Conservation (phyloP, 2,797 vertebrate species). For the Glyptemys insculpta region DNA sequence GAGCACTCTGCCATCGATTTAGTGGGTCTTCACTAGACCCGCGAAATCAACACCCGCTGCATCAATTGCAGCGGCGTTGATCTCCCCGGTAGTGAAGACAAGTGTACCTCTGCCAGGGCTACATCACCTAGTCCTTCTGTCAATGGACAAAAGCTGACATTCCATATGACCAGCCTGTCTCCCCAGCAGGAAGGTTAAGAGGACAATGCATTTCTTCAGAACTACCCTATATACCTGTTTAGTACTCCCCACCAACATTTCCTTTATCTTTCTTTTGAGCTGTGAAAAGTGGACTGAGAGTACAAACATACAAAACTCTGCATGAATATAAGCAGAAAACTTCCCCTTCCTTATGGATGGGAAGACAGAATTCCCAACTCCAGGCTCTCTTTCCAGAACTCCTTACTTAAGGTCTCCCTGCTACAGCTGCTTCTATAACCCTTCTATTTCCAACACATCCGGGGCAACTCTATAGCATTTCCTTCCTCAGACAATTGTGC, state of each 20-base stretch:
- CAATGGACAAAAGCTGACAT: background rate
- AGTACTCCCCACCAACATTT: background rate
- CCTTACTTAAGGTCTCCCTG: background rate
- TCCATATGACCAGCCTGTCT: background rate
- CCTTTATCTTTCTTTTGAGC: background rate
- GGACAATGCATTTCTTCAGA: background rate
- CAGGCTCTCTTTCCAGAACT: too few species aligned
- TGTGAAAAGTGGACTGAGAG: background rate
- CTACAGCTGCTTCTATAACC: background rate
- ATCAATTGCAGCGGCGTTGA: too few species aligned
- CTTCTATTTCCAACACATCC: too few species aligned
- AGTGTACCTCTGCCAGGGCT: background rate
- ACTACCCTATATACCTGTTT: background rate
- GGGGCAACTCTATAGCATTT: too few species aligned
- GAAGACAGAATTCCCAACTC: background rate
- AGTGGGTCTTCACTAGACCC: too few species aligned
- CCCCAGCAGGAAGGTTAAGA: background rate
- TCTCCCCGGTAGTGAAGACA: too few species aligned
- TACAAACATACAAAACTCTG: background rate
- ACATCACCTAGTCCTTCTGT: background rate
- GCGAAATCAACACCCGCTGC: too few species aligned
- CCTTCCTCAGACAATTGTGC: too few species aligned
- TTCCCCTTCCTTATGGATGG: background rate
- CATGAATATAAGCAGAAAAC: background rate
- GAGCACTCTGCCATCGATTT: too few species aligned